A percentile compares a stretch with the other conserved stretches of the same genome.
phyloP scores from a whole-genome alignment of 2,888 invertebrate genomes.

The Drosophila neonasuta region DNA sequence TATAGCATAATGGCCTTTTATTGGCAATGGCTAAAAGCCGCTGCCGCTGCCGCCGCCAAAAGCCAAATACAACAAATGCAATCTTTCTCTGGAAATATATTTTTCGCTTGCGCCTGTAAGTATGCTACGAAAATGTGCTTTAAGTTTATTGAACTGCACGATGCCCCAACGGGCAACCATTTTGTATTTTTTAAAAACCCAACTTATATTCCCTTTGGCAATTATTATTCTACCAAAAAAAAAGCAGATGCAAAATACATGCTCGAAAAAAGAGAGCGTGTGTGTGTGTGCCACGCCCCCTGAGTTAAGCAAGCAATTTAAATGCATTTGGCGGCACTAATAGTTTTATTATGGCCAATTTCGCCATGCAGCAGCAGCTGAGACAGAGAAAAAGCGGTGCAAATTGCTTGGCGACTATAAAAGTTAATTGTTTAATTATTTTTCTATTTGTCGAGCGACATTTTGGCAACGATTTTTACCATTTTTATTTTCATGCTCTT shows the following conservation, averaged over 20 bases:
- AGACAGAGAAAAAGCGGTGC: slow-evolving; percentile 18
- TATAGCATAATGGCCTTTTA: slow-evolving; percentile 72
- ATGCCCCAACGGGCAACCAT: slow-evolving; percentile 2
- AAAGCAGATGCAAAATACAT: slow-evolving; percentile 11
- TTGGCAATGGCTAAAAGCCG: slow-evolving; percentile 42
- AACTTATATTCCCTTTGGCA: slow-evolving; percentile 42
- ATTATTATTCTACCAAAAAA: slow-evolving; percentile 52
- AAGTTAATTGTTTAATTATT: slow-evolving; percentile 75
- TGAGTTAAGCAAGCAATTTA: slow-evolving; percentile 65
- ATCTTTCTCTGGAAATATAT: slow-evolving; percentile 44
- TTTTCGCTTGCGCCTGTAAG: slow-evolving; percentile 52
- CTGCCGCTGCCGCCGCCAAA: slow-evolving; percentile 11
- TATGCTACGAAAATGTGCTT: slow-evolving; percentile 54
- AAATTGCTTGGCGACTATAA: slow-evolving; percentile 44
- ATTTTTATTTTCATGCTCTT: slow-evolving; percentile 3
- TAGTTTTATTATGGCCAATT: slow-evolving; percentile 65
- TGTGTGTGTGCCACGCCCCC: slow-evolving; percentile 40
- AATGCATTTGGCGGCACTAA: slow-evolving; percentile 70
- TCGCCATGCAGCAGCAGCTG: slow-evolving; percentile 26
- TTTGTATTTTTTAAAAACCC: slow-evolving; percentile 1
- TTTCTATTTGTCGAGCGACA: slow-evolving; percentile 51
- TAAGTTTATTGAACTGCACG: slow-evolving; percentile 67
- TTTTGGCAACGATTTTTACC: slow-evolving; percentile 13
- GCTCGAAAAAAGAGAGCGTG: not conserved
- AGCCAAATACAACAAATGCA: slow-evolving; percentile 53